Conservation (phyloP, 2,888 invertebrate species). For the Cosmopolites sordidus region DNA sequence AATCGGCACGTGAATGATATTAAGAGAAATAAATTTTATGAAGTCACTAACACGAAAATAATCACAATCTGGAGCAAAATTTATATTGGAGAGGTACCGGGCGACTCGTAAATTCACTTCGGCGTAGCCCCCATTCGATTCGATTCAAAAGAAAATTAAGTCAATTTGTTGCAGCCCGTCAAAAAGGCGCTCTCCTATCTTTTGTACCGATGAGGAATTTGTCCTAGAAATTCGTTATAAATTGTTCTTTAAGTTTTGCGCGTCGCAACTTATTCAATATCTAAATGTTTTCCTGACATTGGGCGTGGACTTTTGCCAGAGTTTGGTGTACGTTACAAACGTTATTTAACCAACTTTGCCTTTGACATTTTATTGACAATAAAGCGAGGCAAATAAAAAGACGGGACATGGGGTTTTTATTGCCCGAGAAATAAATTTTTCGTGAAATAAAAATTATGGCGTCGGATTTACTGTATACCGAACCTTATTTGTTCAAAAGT, state of each 20-base stretch:
- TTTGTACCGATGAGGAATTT: constrained; percentile 39
- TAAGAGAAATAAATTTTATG: constrained; percentile 12
- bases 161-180: constrained; percentile 38
- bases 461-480: too few relatives aligned
- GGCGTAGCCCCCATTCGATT: constrained; percentile 14
- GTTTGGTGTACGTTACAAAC: neutral
- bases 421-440: too few relatives aligned
- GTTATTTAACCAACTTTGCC: neutral
- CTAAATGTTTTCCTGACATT: constrained; percentile 22
- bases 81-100: constrained; percentile 16
- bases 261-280: constrained; percentile 37
- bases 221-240: constrained; percentile 28
- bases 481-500: too few relatives aligned
- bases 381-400: neutral
- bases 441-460: too few relatives aligned
- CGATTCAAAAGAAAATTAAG: constrained; percentile 32
- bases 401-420: too few relatives aligned
- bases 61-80: constrained; percentile 18
- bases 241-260: constrained; percentile 36
- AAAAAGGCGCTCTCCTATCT: constrained; percentile 34
- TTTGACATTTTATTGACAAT: neutral
- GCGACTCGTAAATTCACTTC: constrained; percentile 19
- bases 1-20: constrained; percentile 1
- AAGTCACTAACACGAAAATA: constrained; percentile 24
- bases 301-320: constrained; percentile 3